Evolutionary conservation across 2,113 vertebrate species (phyloP).

Genomic region (Mormyrus iriodes): DNA sequence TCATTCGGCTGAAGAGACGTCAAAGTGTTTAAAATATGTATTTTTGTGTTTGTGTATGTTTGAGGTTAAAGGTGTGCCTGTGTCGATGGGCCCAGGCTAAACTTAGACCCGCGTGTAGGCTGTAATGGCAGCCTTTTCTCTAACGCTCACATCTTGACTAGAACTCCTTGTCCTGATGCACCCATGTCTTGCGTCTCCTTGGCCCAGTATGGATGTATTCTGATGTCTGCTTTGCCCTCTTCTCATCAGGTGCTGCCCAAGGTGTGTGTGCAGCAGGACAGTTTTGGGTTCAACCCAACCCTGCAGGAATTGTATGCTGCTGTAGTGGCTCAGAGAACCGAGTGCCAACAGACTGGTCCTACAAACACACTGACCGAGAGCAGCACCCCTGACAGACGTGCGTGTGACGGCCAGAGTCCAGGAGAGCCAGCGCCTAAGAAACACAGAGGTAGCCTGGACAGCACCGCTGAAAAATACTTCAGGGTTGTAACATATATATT

Average conservation of each 20-base stretch:
- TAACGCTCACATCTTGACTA: background rate
- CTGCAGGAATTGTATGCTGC: slow-evolving; percentile 17
- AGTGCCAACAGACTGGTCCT: too few relatives aligned
- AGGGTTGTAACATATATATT: background rate
- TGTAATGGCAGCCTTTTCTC: background rate
- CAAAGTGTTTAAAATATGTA: background rate
- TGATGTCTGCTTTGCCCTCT: background rate
- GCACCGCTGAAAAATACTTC: background rate
- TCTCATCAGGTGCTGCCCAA: background rate
- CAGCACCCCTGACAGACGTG: background rate
- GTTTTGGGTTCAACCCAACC: background rate
- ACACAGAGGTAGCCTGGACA: background rate
- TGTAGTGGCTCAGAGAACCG: background rate
- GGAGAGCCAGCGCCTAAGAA: background rate
- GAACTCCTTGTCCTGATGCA: background rate
- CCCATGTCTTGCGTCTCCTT: background rate
- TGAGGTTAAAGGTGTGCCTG: background rate
- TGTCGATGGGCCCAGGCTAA: background rate
- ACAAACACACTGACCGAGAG: background rate
- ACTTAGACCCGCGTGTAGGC: background rate
- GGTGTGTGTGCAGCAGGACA: slow-evolving; percentile 6
- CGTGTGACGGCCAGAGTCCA: background rate
- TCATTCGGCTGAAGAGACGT: background rate
- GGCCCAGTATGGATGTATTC: background rate
- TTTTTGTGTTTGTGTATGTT: background rate